Conservation (phyloP, 2,113 vertebrate genomes). For the Madoqua kirkii region DNA sequence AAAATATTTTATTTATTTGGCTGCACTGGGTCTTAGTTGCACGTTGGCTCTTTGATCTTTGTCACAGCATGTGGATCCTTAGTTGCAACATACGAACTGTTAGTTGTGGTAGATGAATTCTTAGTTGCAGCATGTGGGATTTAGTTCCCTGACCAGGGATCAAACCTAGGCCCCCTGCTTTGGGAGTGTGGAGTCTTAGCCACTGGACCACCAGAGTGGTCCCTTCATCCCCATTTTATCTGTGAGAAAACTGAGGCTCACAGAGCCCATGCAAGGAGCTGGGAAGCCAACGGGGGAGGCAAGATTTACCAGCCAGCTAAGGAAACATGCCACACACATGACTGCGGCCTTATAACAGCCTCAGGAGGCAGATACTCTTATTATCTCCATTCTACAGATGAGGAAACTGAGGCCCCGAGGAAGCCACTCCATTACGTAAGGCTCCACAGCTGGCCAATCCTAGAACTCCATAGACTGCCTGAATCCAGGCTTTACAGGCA, state of each 20-base stretch:
- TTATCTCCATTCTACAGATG: neutral
- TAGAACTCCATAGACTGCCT: neutral
- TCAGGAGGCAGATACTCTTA: neutral
- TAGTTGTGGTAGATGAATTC: neutral
- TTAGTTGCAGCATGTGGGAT: neutral
- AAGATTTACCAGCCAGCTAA: neutral
- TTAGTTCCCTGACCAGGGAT: neutral
- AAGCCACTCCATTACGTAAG: neutral
- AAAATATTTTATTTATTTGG: neutral
- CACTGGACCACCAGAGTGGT: neutral
- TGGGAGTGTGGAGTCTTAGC: neutral
- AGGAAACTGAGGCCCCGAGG: neutral
- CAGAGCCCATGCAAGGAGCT: neutral
- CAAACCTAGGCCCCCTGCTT: neutral
- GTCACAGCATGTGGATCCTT: fast-evolving
- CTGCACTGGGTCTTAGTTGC: neutral
- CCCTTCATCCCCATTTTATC: neutral
- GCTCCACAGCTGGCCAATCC: no score
- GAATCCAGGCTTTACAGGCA: neutral
- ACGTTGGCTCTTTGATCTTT: neutral
- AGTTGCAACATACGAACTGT: neutral
- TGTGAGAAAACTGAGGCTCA: neutral
- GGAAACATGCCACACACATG: neutral
- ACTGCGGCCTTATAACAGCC: neutral
- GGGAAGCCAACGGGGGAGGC: neutral